Base-by-base conservation (phyloP, 2,797 vertebrate species). In the Sebastes steindachneri region DNA sequence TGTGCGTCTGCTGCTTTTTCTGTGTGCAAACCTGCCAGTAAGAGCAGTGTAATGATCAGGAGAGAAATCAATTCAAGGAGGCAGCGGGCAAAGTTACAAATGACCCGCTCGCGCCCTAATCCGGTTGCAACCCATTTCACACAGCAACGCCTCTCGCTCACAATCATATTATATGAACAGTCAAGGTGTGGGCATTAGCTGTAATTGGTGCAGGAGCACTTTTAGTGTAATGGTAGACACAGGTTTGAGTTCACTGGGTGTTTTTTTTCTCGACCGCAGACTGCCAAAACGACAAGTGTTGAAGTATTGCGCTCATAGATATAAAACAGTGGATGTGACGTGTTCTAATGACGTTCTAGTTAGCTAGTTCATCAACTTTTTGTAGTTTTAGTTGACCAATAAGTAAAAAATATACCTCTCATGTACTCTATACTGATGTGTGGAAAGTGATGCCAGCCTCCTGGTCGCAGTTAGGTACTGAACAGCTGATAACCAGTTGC, bases 1-100 rank as follows among this genome's bases (percentile, higher is more conserved):
- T 1, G 33, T 2, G 10, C 1, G 9, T 21, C 3, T 41, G 25
- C 31, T 74, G 58, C 53, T 73, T 60, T 15, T 83, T 83, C 75
- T 82, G 57, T 81, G 67, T 51, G 65, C 60, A 72, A 79, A 87
- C 78, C 73, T 89, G 84, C 87, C 88, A 45, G 87, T 90, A 91
- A 94, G 89, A 93, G 91, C 84, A 82, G 57, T 17, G 75, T 91
- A 89, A 92, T 80, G 89, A 91, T 88, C 79, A 65, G 72, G 67
- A 19, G 77, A 65, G 81, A 45, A 89, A 92, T 93, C 91, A 91
- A 91, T 91, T 82, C 41, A 72, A 85, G 81, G 80, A 90, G 77
- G 88, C 85, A 83, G 88, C 76, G 77, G 80, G 76, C 71, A 57
- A 79, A 88, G 80, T 83, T 91, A 83, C 77, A 86, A 86, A 92